Evolutionary conservation across 2,113 vertebrate species (phyloP).

Genomic region (Vicugna pacos): DNA sequence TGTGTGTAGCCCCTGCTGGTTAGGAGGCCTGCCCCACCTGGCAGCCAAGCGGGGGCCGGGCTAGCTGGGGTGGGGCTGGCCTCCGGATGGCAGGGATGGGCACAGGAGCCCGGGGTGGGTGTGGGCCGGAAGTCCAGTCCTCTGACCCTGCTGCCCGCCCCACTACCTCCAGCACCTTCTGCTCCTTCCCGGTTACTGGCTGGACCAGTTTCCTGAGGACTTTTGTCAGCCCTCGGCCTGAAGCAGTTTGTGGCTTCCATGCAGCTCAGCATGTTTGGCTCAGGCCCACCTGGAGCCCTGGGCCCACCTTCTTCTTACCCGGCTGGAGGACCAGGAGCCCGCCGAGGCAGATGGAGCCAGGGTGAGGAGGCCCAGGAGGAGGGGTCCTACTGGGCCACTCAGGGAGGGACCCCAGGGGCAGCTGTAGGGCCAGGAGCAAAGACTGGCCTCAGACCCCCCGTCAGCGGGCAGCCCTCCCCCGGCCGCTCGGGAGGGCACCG

Average conservation of each 20-base stretch:
- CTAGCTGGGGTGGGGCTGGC: neutral
- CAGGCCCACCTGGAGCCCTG: constrained; percentile 95
- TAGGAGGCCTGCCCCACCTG: neutral
- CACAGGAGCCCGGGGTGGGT: no score
- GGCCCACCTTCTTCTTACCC: constrained; percentile 92
- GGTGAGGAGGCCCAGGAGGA: constrained; percentile 83
- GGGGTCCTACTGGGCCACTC: neutral
- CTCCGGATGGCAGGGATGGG: neutral
- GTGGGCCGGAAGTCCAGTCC: neutral
- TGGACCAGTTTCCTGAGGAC: constrained; percentile 97
- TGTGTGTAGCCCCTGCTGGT: neutral
- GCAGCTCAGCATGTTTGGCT: constrained; percentile 92
- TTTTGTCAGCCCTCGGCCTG: constrained; percentile 94
- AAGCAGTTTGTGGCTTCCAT: constrained; percentile 95
- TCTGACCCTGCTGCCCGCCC: neutral
- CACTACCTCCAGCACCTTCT: constrained; percentile 90
- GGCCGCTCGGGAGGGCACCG: neutral
- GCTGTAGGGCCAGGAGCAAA: neutral
- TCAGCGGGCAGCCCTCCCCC: neutral
- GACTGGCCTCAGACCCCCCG: neutral
- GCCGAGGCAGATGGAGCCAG: constrained; percentile 88
- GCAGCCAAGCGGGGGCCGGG: neutral
- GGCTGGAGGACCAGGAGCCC: constrained; percentile 93
- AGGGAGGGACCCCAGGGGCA: accelerated
- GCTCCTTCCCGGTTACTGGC: constrained; percentile 97